Evolutionary conservation across 2,888 invertebrate genomes (phyloP).

Genomic region (Drosophila prostipennis): DNA sequence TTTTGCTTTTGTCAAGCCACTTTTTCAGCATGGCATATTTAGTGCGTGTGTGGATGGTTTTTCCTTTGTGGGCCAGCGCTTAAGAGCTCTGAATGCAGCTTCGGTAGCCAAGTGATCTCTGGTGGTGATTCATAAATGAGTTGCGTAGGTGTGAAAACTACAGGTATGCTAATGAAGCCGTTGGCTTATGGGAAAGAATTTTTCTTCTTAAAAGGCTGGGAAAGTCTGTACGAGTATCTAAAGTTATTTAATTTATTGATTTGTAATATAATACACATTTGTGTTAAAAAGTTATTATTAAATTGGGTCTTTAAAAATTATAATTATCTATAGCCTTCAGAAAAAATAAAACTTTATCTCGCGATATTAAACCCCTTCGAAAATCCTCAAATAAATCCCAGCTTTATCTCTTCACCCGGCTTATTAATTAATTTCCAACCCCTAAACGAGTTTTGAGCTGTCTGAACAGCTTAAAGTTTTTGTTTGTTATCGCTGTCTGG

Average conservation of each 20-base stretch:
- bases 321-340: no score
- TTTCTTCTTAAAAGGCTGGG: not conserved
- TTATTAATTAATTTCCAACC: conserved; percentile 46
- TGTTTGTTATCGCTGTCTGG: conserved; percentile 61
- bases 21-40: conserved; percentile 47
- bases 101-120: conserved; percentile 18
- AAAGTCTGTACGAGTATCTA: not conserved
- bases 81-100: conserved; percentile 12
- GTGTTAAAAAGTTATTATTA: no score
- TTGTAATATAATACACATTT: no score
- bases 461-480: conserved; percentile 33
- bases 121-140: conserved; percentile 18
- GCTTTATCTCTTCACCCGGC: conserved; percentile 23
- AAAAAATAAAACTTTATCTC: not conserved
- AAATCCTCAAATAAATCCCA: conserved; percentile 22
- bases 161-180: conserved; percentile 36
- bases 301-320: no score
- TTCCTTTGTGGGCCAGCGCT: conserved; percentile 41
- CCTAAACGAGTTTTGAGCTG: conserved; percentile 23
- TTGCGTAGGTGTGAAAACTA: conserved; percentile 29
- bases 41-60: conserved; percentile 30
- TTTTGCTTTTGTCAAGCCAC: conserved; percentile 48
- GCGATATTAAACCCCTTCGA: conserved; percentile 1
- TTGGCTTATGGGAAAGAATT: conserved; percentile 16
- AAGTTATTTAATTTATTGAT: conserved; percentile 2